Evolutionary conservation across 2,888 invertebrate genomes (phyloP), one percentile per base, ranked within the genome.

Genomic region (Thera britannica): DNA sequence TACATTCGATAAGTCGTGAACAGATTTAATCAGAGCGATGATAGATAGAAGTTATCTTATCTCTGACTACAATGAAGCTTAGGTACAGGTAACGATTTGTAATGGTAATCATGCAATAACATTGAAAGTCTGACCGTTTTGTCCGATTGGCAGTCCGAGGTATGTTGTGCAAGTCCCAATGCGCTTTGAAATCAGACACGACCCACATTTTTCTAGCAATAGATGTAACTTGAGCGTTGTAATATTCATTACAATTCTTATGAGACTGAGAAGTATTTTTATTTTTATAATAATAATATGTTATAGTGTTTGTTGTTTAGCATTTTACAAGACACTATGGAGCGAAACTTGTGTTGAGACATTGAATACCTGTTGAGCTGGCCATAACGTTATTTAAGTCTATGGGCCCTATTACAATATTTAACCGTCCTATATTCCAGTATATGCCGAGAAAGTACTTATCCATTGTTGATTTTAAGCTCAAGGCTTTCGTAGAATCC

Each of bases 181-280:
- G 83, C 82, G 79, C 87, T 87, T 89, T 90, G 90, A 88, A 89
- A 90, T 89, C 82, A 79, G 86, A 90, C 80, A 80, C 88, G 87
- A 83, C 86, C 87, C 81, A 88, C 90, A 90, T 91, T 89, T 87
- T 90, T 89, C 87, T 86, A 84, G 87, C 82, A 81, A 86, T 84
- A 83, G 78, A 80, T 79, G 88, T 89, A 89, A 90, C 85, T 80
- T 83, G 88, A 90, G 82, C 78, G 79, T 80, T 82, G 77, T 85
- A 80, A 81, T 85, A 77, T 84, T 82, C 77, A 65, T 69, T 75
- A 77, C 77, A 77, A 70, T 71, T 65, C 62, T 73, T 60, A 49
- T 46, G 58, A 68, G 12, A 49, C 59, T 51, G 8, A 41, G 51
- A 58, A 61, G 46, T 59, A 62, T 61, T 61, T 56, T 68, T 38